These are phyloP conservation scores for Gymnarchus niloticus DNA, from an alignment of 2,113 vertebrate species.

Conservation along the genomic window DNA sequence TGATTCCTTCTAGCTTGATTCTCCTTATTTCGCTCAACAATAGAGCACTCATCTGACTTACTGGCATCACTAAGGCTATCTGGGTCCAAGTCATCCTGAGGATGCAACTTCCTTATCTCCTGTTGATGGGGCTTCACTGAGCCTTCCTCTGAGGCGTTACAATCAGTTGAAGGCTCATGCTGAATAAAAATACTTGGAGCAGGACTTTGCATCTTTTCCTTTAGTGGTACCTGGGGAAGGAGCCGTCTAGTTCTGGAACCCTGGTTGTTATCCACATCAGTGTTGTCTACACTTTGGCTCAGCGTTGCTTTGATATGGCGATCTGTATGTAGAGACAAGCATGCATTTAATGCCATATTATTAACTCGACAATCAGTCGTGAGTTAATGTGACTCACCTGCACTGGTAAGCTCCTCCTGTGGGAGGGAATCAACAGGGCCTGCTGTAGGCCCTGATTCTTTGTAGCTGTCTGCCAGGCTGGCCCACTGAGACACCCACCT, in stretches of 20 bases:
- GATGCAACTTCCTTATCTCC: conserved; percentile 52
- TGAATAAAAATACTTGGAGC: conserved; percentile 64
- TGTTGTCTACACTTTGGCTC: conserved; percentile 30
- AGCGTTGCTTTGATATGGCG: conserved; percentile 36
- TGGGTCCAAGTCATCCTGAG: conserved; percentile 85
- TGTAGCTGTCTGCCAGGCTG: conserved; percentile 86
- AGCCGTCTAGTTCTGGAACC: conserved; percentile 64
- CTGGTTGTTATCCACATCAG: conserved; percentile 56
- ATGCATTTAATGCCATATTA: conserved; percentile 25
- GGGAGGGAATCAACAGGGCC: conserved; percentile 41
- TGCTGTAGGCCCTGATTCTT: conserved; percentile 63
- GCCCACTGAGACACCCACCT: conserved; percentile 96
- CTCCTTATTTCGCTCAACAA: conserved; percentile 47
- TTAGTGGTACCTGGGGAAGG: conserved; percentile 66
- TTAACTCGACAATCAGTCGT: background rate
- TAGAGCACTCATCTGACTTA: conserved; percentile 78
- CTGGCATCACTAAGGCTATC: conserved; percentile 94
- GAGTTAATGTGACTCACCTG: conserved; percentile 41
- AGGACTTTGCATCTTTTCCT: conserved; percentile 59
- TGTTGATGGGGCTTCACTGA: conserved; percentile 29
- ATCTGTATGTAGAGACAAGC: conserved; percentile 45
- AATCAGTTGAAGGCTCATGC: conserved; percentile 58
- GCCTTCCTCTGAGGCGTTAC: conserved; percentile 50
- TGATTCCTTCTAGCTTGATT: background rate
- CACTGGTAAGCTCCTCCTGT: conserved; percentile 50